Base-by-base conservation (phyloP, 1,140 invertebrate genomes). In the Pseudomyrmex concolor region DNA sequence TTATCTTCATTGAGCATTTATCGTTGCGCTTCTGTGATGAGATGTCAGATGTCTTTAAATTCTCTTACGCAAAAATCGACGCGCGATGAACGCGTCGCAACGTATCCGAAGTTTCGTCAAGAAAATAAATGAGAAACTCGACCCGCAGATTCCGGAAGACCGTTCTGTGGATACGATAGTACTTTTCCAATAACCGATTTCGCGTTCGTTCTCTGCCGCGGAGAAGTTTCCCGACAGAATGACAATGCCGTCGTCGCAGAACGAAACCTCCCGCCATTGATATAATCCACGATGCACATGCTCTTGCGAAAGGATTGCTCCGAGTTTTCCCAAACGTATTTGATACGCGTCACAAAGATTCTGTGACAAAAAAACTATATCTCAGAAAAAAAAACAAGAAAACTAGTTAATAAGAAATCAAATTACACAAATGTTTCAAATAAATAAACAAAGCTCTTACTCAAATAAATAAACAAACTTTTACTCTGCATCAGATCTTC, bases 161-260 rank as follows among this genome's bases (percentile, higher is more conserved):
- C 15, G 15, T 34, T 34, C 34, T 34, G 19, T 50, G 15, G 12
- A 48, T n/a, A n/a, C 15, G 76, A 55, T 1, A 48, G 19, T 70
- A 80, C 54, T 70, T 70, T 80, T 80, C 54, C 66, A 48, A 80
- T 80, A 80, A 80, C 66, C 54, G 54, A 80, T 80, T 71, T 59
- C 34, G 22, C 19, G 15, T 55, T 13, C 64, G n/a, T 59, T 70
- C 43, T 34, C 34, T 34, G 34, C 5, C 43, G 51, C 19, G 2
- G 5, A 34, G 34, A 71, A 80, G 54, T 80, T 80, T 10, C 22
- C 13, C 9, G 54, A 51, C 19, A 60, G 19, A 78, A 78, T 80
- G 12, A 22, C 22, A 15, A n/a, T 57, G 17, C 51, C 10, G 34
- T 13, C 50, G 50, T 70, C 64, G 76, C 43, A 45, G n/a, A 15